phyloP scores from a whole-genome alignment of 1,140 invertebrate genomes.

The Macrocentrus cingulum region DNA sequence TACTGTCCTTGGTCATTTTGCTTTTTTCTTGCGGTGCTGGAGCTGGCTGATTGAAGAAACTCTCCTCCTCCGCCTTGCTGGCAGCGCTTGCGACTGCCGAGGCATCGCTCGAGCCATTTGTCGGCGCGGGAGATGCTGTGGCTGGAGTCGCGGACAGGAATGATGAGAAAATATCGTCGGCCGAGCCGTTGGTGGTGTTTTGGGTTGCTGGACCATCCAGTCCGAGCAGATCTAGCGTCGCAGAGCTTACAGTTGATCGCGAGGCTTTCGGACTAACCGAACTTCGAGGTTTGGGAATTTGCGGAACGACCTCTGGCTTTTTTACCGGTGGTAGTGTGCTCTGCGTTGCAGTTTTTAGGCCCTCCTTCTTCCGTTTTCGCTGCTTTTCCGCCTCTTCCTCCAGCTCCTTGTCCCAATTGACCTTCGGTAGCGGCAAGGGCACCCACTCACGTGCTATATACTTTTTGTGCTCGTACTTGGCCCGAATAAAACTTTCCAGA shows the following conservation, averaged over 20 bases:
- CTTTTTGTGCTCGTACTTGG: conserved; percentile 98
- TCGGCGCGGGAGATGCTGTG: conserved; percentile 52
- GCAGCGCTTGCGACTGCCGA: conserved; percentile 49
- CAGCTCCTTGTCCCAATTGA: conserved; percentile 79
- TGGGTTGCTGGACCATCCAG: conserved; percentile 58
- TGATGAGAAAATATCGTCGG: conserved; percentile 75
- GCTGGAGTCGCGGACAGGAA: conserved; percentile 72
- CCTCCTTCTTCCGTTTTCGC: conserved; percentile 75
- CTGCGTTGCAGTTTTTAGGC: conserved; percentile 49
- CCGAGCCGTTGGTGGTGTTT: conserved; percentile 49
- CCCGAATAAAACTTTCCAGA: conserved; percentile 91
- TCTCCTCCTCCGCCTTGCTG: conserved; percentile 80
- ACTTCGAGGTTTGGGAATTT: conserved; percentile 62
- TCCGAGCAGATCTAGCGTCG: conserved; percentile 65
- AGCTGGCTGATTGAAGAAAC: conserved; percentile 86
- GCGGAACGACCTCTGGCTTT: conserved; percentile 59
- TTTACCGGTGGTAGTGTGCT: conserved; percentile 49
- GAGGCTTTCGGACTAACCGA: conserved; percentile 74
- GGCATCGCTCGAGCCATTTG: conserved; percentile 41
- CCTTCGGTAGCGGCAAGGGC: conserved; percentile 77
- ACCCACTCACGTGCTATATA: conserved; percentile 98
- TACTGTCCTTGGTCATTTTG: conserved; percentile 91
- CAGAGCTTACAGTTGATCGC: conserved; percentile 57
- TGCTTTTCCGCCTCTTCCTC: conserved; percentile 83
- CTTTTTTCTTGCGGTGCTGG: conserved; percentile 73